Evolutionary conservation across 1,140 invertebrate genomes (phyloP).

Genomic region (Vollenhovia emeryi): DNA sequence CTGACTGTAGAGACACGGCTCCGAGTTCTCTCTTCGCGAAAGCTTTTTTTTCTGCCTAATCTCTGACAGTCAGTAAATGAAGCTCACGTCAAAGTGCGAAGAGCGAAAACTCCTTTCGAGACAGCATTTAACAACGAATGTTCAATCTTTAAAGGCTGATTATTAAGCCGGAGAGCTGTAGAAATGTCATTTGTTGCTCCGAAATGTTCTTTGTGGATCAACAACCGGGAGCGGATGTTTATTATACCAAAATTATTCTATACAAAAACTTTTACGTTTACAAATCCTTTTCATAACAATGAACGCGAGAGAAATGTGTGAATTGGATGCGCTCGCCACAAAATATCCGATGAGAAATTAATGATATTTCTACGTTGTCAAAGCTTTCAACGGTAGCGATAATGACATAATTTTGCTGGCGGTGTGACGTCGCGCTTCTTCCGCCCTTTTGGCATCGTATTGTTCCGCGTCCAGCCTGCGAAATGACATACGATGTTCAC

Average conservation of each 20-base stretch:
- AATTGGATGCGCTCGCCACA: constrained; percentile 24
- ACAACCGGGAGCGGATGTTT: constrained; percentile 10
- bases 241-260: constrained; percentile 29
- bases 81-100: constrained; percentile 6
- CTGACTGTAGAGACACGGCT: constrained; percentile 23
- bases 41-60: constrained; percentile 54
- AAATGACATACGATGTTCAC: constrained; percentile 72
- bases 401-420: constrained; percentile 53
- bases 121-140: neutral
- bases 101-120: neutral
- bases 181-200: neutral
- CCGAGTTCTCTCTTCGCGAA: constrained; percentile 33
- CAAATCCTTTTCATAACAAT: constrained; percentile 39
- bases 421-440: constrained; percentile 61
- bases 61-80: constrained; percentile 41
- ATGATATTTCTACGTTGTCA: constrained; percentile 53
- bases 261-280: constrained; percentile 15
- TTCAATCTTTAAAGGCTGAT: neutral
- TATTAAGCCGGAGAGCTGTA: neutral
- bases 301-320: constrained; percentile 10
- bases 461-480: constrained; percentile 63
- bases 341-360: constrained; percentile 59
- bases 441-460: constrained; percentile 40
- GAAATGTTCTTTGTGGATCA: neutral
- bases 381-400: constrained; percentile 55